A percentile compares a stretch with the other conserved stretches of the same genome.
These are phyloP conservation scores for Leptopilina drosophilae DNA, from an alignment of 2,888 invertebrate genomes.

Conservation along the genomic window DNA sequence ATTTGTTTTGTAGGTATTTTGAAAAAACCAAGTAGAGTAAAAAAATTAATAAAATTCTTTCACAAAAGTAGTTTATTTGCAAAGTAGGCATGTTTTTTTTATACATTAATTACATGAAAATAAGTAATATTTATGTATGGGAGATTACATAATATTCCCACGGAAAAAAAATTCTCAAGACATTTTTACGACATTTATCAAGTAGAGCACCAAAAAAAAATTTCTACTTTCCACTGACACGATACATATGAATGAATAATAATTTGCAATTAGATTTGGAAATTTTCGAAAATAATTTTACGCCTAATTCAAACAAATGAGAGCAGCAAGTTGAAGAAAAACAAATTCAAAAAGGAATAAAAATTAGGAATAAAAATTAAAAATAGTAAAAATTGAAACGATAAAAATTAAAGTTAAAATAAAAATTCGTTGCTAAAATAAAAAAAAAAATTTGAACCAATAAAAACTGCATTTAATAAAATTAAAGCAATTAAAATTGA, in stretches of 20 bases:
- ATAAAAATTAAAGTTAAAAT: no score
- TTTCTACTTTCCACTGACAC: slow-evolving; percentile 29
- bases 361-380: no score
- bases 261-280: background rate
- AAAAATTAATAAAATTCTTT: slow-evolving; percentile 7
- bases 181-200: background rate
- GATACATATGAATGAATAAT: slow-evolving; percentile 12
- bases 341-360: no score
- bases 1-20: background rate
- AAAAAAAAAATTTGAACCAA: no score
- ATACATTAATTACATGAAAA: background rate
- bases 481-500: no score
- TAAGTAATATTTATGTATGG: slow-evolving; percentile 1
- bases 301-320: no score
- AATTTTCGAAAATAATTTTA: background rate
- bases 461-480: no score
- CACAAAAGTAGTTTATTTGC: slow-evolving; percentile 13
- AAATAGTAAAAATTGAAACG: no score
- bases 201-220: background rate
- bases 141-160: slow-evolving; percentile 10
- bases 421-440: no score
- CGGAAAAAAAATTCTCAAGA: slow-evolving; percentile 34
- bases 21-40: slow-evolving; percentile 14
- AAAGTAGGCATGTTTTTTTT: slow-evolving; percentile 13
- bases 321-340: no score